Percentiles rank a stretch among this genome's conserved stretches.
phyloP scores from a whole-genome alignment of 2,113 vertebrate species.

The Carassius gibelio region DNA sequence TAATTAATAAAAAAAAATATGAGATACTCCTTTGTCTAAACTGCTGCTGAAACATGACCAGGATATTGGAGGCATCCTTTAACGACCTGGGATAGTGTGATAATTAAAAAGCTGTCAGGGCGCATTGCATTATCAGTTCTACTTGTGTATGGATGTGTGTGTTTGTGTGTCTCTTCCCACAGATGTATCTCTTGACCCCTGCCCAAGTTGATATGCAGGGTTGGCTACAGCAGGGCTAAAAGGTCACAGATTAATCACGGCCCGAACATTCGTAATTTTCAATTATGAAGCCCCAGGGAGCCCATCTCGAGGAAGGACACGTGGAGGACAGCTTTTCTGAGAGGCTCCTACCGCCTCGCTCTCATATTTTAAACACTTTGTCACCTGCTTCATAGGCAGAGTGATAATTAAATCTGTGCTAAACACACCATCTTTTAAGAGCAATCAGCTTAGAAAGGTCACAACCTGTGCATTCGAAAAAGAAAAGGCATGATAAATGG shows the following conservation, averaged over 20 bases:
- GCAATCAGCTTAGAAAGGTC: slow-evolving; percentile 2
- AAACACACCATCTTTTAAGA: neutral
- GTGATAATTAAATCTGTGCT: slow-evolving; percentile 4
- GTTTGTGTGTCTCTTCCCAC: slow-evolving; percentile 68
- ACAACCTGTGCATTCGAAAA: neutral
- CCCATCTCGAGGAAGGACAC: slow-evolving; percentile 85
- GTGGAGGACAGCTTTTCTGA: slow-evolving; percentile 64
- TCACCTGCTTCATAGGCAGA: neutral
- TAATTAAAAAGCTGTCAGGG: slow-evolving; percentile 88
- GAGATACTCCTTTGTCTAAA: slow-evolving; percentile 82
- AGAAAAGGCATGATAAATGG: neutral
- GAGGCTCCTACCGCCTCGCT: slow-evolving; percentile 16
- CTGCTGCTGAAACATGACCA: slow-evolving; percentile 76
- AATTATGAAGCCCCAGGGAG: slow-evolving; percentile 85
- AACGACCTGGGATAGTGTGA: slow-evolving; percentile 77
- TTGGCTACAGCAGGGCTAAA: slow-evolving; percentile 82
- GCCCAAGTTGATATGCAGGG: slow-evolving; percentile 84
- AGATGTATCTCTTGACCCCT: slow-evolving; percentile 68
- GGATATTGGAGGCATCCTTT: slow-evolving; percentile 77
- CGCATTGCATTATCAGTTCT: slow-evolving; percentile 77
- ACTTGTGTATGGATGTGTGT: slow-evolving; percentile 56
- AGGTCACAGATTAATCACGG: slow-evolving; percentile 90
- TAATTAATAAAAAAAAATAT: slow-evolving; percentile 88
- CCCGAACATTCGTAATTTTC: slow-evolving; percentile 91
- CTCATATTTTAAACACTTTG: neutral